Percentiles rank a stretch among this genome's conserved stretches.
Conservation (phyloP, 2,113 vertebrate genomes). For the Chionomys nivalis region DNA sequence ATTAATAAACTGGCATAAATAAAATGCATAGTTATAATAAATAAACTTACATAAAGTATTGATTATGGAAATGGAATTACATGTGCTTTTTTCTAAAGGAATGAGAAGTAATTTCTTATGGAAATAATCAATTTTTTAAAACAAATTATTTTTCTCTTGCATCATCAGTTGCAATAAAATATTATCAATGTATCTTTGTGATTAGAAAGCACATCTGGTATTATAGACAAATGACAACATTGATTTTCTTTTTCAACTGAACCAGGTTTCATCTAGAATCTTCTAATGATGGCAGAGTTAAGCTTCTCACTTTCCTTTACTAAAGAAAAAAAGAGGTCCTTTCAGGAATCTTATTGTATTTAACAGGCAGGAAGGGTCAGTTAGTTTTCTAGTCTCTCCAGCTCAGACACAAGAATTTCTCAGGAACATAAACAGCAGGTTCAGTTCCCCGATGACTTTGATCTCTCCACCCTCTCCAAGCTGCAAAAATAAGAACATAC, state of each 20-base stretch:
- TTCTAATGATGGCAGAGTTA: not conserved
- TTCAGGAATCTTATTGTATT: not conserved
- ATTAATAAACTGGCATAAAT: constrained; percentile 83
- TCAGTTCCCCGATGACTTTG: constrained; percentile 89
- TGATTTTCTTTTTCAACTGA: constrained; percentile 20
- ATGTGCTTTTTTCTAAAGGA: not conserved
- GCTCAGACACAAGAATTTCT: constrained; percentile 70
- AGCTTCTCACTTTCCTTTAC: constrained; percentile 26
- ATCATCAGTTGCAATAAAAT: constrained; percentile 23
- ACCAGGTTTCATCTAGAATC: not conserved
- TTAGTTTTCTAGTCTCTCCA: constrained; percentile 62
- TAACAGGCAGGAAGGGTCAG: not conserved
- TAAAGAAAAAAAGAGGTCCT: not conserved
- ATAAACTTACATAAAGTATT: constrained; percentile 84
- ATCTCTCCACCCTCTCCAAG: constrained; percentile 85
- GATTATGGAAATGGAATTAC: constrained; percentile 55
- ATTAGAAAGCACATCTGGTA: not conserved
- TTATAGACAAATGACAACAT: not conserved
- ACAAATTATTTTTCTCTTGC: constrained; percentile 4
- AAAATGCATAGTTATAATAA: constrained; percentile 81
- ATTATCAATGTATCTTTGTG: constrained; percentile 4
- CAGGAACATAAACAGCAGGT: constrained; percentile 86
- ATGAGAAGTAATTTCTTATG: not conserved
- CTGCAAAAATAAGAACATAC: constrained; percentile 77
- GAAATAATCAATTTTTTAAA: constrained; percentile 40